Base-by-base conservation (phyloP, 2,888 invertebrate genomes). In the Harpalus rubripes region DNA sequence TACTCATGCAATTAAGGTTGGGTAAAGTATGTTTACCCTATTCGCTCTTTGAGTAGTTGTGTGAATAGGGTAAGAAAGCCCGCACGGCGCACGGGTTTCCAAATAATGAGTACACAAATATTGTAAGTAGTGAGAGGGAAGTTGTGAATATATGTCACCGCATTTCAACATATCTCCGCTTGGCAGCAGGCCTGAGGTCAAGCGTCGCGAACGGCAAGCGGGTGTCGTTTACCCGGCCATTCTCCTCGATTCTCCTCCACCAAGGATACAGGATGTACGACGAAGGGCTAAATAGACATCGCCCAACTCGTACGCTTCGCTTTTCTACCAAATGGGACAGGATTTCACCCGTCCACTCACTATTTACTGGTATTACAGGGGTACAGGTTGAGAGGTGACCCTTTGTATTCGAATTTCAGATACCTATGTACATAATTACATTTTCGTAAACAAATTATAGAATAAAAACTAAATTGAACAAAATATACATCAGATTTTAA, bases 141-240 rank as follows among this genome's bases (percentile, higher is more conserved):
- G 72, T 74, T 74, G 72, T 74, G 72, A 74, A 74, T 74, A 74
- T 74, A 74, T 74, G 72, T 74, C 72, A 74, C 72, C 72, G 72
- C 72, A 74, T 74, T 74, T 74, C 72, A 74, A 74, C 72, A 74
- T 74, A 74, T 74, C 72, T 74, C 72, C 72, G 72, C 72, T 44
- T 74, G 72, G 68, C 68, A 68, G 68, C 68, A 16, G 16, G 44
- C 10, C 59, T 59, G 59, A 68, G 68, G 32, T 56, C 78, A 58
- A 78, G 72, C 72, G 15, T 72, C 72, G 72, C 41, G 41, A 63
- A 63, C 63, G 63, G 63, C 63, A 63, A 63, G 78, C 78, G 78
- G 56, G 78, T 78, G 78, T 78, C 78, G 78, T 78, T 78, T 78
- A 78, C 78, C 72, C 72, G 44, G 44, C 41, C 41, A 41, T 74